These are phyloP conservation scores for Meda fulgida DNA, from an alignment of 2,797 vertebrate genomes.

Conservation along the genomic window DNA sequence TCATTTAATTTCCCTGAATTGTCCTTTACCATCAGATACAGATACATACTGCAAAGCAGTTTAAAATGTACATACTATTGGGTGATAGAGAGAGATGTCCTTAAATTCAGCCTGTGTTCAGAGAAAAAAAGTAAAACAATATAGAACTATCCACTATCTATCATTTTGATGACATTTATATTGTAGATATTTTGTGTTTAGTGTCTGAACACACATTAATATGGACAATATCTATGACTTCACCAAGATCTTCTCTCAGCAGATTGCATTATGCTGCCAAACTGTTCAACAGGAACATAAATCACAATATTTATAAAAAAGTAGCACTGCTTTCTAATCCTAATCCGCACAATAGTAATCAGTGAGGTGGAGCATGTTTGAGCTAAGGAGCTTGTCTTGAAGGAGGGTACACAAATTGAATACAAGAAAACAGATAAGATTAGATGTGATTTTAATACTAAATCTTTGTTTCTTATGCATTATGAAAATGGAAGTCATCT, in stretches of 20 bases:
- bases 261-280: slow-evolving; percentile 14
- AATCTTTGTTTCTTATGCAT: not conserved
- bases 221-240: not conserved
- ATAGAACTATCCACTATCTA: not conserved
- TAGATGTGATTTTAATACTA: not conserved
- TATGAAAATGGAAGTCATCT: not conserved
- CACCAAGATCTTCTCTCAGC: not conserved
- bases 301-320: slow-evolving; percentile 26
- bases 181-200: not conserved
- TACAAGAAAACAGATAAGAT: not conserved
- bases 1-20: slow-evolving; percentile 17
- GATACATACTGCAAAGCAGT: not conserved
- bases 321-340: slow-evolving; percentile 8
- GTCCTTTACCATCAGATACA: not conserved
- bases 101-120: not conserved
- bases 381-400: slow-evolving; percentile 22
- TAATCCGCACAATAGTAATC: slow-evolving; percentile 33
- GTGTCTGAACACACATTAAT: not conserved
- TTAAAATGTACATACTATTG: not conserved
- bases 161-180: not conserved
- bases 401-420: slow-evolving; percentile 12
- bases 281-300: slow-evolving; percentile 24
- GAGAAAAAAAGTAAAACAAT: not conserved
- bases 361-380: slow-evolving; percentile 4
- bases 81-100: too few relatives aligned